Evolutionary conservation across 2,888 invertebrate genomes (phyloP).

Genomic region (Drosophila suboccidentalis): DNA sequence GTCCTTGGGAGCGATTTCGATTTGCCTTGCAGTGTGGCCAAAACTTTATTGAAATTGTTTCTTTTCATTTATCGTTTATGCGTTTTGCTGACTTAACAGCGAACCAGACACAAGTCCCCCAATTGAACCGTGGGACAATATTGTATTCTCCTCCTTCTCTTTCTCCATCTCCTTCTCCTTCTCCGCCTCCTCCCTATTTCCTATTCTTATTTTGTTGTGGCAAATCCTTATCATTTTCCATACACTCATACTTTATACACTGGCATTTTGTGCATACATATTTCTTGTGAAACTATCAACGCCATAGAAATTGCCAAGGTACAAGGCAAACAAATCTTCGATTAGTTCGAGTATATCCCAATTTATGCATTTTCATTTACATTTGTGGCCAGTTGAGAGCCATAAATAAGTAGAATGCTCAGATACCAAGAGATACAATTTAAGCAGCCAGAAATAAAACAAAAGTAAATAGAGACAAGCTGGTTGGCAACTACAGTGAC

Average conservation of each 20-base stretch:
- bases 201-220: constrained; percentile 27
- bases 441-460: neutral
- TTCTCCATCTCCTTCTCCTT: too few relatives aligned
- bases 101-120: constrained; percentile 14
- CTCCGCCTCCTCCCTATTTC: neutral
- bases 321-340: constrained; percentile 52
- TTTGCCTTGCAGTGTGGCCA: constrained; percentile 51
- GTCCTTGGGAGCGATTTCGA: constrained; percentile 50
- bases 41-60: constrained; percentile 78
- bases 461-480: constrained; percentile 4
- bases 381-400: constrained; percentile 42
- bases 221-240: constrained; percentile 47
- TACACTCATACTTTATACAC: constrained; percentile 37
- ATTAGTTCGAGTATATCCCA: constrained; percentile 41
- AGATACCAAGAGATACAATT: constrained; percentile 10
- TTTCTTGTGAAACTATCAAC: constrained; percentile 56
- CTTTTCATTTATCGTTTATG: constrained; percentile 74
- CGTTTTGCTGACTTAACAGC: constrained; percentile 56
- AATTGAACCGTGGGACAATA: constrained; percentile 1
- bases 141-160: neutral
- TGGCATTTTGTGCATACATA: constrained; percentile 42
- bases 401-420: constrained; percentile 37
- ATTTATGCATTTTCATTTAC: constrained; percentile 60
- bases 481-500: neutral
- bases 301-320: constrained; percentile 35